Evolutionary conservation across 2,797 vertebrate genomes (phyloP), one percentile per base, ranked within the genome.

Genomic region (Buceros bicornis): DNA sequence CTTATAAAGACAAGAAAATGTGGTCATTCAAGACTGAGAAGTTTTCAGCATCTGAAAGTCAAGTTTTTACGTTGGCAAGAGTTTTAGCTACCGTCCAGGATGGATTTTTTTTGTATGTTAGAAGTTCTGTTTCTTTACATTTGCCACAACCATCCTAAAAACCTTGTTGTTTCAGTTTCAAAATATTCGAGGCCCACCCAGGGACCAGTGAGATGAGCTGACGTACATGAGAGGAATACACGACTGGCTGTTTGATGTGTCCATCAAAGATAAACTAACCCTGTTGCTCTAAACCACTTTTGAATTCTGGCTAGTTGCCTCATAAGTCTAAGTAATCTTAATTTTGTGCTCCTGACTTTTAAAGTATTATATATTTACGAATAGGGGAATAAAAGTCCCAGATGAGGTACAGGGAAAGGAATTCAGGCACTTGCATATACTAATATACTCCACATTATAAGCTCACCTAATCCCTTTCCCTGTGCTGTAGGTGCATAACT

Each of bases 1-100:
- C 24, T 96, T 60, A 72, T 64, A 94, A 92, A 93, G 35, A 86
- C 42, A 95, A 65, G 85, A 77, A 96, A 90, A 82, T 33, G 25
- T 45, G 18, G 10, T 74, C 21, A 37, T 95, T 51, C 86, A 31
- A 92, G 25, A 43, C 78, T 57, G 18, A 79, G 42, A 66, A 88
- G 24, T 77, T 78, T 82, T 90, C n/a, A 78, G 9, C 10, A 94
- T 17, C 42, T 89, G 5, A 71, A 93, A 74, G 82, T 90, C 40
- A 45, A 84, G 57, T 9, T 8, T 80, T 88, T 37, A 33, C 10
- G 72, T 33, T 82, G 21, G 15, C 8, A 94, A 70, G 37, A 57
- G 11, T 42, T 94, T 88, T 62, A 91, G 43, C 21, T 94, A 22
- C 28, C 43, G 66, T 82, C 16, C n/a, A 64, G 81, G 37, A 28